These are phyloP conservation scores for Salarias fasciatus DNA, from an alignment of 2,797 vertebrate genomes.

Conservation along the genomic window DNA sequence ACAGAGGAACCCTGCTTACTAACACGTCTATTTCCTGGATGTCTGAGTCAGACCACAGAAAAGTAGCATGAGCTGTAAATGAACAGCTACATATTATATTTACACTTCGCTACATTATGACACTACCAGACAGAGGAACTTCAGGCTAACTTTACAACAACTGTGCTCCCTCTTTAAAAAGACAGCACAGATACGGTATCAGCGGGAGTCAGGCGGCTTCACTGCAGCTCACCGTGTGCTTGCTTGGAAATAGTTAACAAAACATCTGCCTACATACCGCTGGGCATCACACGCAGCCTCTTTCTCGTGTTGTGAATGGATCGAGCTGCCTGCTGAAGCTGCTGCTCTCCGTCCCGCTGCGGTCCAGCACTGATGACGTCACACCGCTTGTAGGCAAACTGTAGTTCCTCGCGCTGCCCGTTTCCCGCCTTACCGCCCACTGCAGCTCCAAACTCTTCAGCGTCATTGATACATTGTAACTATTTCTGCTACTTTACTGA, in stretches of 20 bases:
- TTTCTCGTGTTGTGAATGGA: slow-evolving; percentile 3
- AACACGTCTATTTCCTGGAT: too few species aligned
- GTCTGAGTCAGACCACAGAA: too few species aligned
- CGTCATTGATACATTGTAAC: too few species aligned
- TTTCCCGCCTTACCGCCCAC: background rate
- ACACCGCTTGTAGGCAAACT: slow-evolving; percentile 24
- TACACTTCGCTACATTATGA: too few species aligned
- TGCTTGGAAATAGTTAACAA: background rate
- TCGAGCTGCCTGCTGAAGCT: slow-evolving; percentile 9
- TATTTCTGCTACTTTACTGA: too few species aligned
- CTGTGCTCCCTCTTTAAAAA: background rate
- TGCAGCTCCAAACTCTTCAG: too few species aligned
- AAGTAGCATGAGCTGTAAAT: too few species aligned
- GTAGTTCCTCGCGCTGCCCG: slow-evolving; percentile 50
- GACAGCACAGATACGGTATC: background rate
- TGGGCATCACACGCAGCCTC: background rate
- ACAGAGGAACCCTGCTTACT: too few species aligned
- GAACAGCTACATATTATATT: too few species aligned
- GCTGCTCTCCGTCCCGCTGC: slow-evolving; percentile 14
- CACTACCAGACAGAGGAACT: background rate
- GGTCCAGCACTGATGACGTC: slow-evolving; percentile 52
- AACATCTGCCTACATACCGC: background rate
- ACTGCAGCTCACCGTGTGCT: background rate
- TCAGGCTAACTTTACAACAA: slow-evolving; percentile 11
- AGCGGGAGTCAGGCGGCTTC: background rate